Evolutionary conservation across 2,113 vertebrate genomes (phyloP).

Genomic region (Apus apus): DNA sequence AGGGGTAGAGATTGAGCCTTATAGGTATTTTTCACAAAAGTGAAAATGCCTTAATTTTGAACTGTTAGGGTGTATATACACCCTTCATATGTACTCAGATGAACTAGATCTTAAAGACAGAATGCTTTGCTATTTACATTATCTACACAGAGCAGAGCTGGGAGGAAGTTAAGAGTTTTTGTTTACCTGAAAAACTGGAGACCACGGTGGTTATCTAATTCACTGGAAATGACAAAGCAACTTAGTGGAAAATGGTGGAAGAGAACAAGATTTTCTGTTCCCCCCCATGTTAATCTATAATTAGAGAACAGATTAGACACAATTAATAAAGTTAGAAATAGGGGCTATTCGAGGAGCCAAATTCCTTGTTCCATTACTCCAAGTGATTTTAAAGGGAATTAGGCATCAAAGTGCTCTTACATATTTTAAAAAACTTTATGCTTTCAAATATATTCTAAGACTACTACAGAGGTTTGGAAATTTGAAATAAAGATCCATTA

Average conservation of each 20-base stretch:
- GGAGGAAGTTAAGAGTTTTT: not conserved
- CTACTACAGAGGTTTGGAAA: not conserved
- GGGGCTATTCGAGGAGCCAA: not conserved
- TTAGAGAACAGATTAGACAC: not conserved
- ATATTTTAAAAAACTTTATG: not conserved
- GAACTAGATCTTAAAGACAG: not conserved
- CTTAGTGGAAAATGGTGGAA: not conserved
- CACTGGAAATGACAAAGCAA: not conserved
- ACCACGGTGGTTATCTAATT: not conserved
- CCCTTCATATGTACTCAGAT: rapidly evolving
- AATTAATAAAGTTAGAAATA: not conserved
- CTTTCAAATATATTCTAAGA: not conserved
- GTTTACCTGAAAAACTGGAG: not conserved
- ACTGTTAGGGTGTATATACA: too few species aligned
- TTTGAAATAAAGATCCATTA: not conserved
- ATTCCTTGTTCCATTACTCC: not conserved
- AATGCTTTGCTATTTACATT: not conserved
- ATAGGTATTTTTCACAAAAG: not conserved
- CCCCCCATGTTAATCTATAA: not conserved
- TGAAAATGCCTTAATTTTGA: not conserved
- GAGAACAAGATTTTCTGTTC: not conserved
- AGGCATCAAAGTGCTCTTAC: not conserved
- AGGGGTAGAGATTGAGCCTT: not conserved
- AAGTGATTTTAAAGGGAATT: not conserved
- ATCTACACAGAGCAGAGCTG: not conserved